Conservation (phyloP, 2,113 vertebrate species). For the Geococcyx californianus region DNA sequence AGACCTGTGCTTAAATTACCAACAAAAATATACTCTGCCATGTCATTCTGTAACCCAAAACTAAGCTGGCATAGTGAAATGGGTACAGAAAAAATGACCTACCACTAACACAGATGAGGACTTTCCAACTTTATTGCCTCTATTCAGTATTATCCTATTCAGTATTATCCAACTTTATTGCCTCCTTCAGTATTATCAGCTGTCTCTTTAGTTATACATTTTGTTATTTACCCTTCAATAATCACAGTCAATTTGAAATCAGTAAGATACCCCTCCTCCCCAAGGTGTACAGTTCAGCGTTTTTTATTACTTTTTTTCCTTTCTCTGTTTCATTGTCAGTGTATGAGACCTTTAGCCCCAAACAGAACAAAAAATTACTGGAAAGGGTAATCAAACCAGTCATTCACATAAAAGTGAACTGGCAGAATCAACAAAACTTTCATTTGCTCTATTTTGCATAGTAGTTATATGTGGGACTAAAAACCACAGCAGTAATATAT, state of each 20-base stretch:
- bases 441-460: not conserved
- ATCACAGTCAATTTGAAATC: not conserved
- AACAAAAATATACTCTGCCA: not conserved
- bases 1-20: not conserved
- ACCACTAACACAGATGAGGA: not conserved
- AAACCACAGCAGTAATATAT: not conserved
- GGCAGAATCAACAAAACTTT: not conserved
- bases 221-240: not conserved
- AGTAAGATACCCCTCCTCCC: not conserved
- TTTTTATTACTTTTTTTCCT: not conserved
- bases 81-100: not conserved
- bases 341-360: not conserved
- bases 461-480: not conserved
- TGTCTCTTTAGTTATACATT: not conserved
- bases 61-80: not conserved
- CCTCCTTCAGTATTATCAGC: not conserved
- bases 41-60: not conserved
- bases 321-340: not conserved
- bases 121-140: not conserved
- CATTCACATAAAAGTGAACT: not conserved
- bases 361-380: not conserved
- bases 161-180: not conserved
- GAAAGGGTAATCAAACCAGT: not conserved
- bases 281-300: accelerated
- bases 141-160: too few relatives aligned